Evolutionary conservation across 2,113 vertebrate species (phyloP).

Genomic region (Glaucomys volans): DNA sequence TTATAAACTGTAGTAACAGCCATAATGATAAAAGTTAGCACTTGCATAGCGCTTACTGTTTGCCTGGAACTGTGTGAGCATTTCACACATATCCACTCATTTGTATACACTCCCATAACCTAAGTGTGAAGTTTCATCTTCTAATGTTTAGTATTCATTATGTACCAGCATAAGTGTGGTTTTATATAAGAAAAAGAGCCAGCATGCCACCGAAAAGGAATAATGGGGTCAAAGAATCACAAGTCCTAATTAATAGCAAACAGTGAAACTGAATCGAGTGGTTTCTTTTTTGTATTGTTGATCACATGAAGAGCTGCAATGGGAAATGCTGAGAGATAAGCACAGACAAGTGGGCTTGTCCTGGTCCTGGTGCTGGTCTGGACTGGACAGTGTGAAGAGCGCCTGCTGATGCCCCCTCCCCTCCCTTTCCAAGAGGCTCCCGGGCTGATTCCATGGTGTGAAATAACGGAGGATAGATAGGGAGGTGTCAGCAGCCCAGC

Average conservation of each 20-base stretch:
- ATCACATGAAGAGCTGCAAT: slow-evolving; percentile 55
- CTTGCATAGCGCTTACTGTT: not conserved
- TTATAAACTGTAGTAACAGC: not conserved
- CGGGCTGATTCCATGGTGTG: slow-evolving; percentile 50
- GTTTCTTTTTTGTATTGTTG: slow-evolving; percentile 72
- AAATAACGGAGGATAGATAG: slow-evolving; percentile 58
- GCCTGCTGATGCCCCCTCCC: not conserved
- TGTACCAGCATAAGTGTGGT: not conserved
- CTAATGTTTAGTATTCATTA: not conserved
- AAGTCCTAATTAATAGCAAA: not conserved
- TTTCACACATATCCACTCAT: not conserved
- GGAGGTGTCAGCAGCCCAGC: slow-evolving; percentile 80
- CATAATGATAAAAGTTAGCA: accelerated
- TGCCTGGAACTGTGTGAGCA: not conserved
- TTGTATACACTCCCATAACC: not conserved
- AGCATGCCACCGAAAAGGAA: not conserved
- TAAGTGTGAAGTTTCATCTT: not conserved
- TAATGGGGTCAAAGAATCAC: not conserved
- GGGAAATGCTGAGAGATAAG: slow-evolving; percentile 78
- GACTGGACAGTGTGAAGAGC: not conserved
- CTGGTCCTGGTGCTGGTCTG: not conserved
- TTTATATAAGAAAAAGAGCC: not conserved
- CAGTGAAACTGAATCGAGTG: slow-evolving; percentile 22
- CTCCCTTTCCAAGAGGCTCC: slow-evolving; percentile 48
- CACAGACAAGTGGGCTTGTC: not conserved